Conservation (phyloP, 2,113 vertebrate genomes). For the Peromyscus maniculatus region DNA sequence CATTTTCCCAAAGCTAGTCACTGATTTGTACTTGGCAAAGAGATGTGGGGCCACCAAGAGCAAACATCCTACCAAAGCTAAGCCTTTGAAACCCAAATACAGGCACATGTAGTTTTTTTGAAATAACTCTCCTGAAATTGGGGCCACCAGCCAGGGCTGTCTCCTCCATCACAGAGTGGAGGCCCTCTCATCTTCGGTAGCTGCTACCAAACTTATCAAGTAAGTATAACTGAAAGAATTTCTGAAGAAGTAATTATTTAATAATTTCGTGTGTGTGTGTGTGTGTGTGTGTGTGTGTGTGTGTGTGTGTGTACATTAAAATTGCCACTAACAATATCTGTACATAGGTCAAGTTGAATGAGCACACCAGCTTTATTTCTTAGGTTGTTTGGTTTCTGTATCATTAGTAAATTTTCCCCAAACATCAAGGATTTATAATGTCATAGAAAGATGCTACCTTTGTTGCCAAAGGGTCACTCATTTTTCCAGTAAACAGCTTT, state of each 20-base stretch:
- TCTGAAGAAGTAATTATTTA: constrained; percentile 43
- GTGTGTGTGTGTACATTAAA: background rate
- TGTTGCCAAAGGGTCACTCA: background rate
- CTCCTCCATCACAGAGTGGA: background rate
- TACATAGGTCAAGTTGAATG: background rate
- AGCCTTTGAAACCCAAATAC: constrained; percentile 1
- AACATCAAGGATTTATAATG: background rate
- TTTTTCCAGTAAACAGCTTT: background rate
- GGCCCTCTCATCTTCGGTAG: background rate
- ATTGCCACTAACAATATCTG: background rate
- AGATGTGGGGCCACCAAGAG: too few species aligned
- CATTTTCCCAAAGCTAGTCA: background rate
- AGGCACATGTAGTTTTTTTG: background rate
- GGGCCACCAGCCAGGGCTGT: background rate
- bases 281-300: too few species aligned
- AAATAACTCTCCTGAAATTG: background rate
- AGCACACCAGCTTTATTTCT: background rate
- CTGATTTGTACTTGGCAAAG: constrained; percentile 42
- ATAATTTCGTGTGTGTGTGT: background rate
- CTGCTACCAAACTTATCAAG: background rate
- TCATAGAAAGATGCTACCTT: background rate
- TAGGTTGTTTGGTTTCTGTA: background rate
- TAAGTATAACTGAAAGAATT: background rate
- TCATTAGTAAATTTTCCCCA: background rate
- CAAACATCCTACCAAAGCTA: background rate